A percentile compares a stretch with the other conserved stretches of the same genome.
Evolutionary conservation across 2,888 invertebrate genomes (phyloP).

Genomic region (Macropis europaea): DNA sequence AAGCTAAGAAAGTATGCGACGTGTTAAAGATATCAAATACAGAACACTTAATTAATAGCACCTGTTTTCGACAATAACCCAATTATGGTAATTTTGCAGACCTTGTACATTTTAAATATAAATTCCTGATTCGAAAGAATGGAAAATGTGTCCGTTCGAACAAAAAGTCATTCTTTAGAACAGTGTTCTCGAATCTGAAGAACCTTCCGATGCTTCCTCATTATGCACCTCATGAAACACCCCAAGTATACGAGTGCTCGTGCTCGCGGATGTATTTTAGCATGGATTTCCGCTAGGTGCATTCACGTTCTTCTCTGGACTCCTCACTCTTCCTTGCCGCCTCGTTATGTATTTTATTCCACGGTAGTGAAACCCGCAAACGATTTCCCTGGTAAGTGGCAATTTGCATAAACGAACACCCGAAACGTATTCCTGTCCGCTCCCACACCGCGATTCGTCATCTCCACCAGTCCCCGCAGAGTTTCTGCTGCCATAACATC

Average conservation of each 20-base stretch:
- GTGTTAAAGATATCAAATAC: too few species aligned
- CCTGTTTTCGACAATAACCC: too few species aligned
- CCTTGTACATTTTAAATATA: too few species aligned
- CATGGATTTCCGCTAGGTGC: constrained; percentile 6
- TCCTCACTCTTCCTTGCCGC: constrained; percentile 25
- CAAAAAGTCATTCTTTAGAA: neutral
- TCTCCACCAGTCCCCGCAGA: constrained; percentile 31
- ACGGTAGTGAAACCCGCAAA: constrained; percentile 36
- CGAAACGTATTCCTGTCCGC: constrained; percentile 52
- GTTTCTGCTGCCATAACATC: constrained; percentile 48
- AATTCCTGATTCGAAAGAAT: too few species aligned
- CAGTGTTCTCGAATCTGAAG: neutral
- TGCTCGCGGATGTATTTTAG: constrained; percentile 13
- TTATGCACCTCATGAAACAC: constrained; percentile 30
- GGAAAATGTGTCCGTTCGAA: neutral
- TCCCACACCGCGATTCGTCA: constrained; percentile 59
- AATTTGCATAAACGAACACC: constrained; percentile 67
- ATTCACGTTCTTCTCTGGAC: constrained; percentile 13
- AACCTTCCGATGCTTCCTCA: constrained; percentile 8
- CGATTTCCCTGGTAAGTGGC: constrained; percentile 62
- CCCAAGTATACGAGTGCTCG: neutral
- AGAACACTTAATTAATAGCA: too few species aligned
- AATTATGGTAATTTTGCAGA: too few species aligned
- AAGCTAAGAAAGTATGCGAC: too few species aligned
- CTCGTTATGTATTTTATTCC: constrained; percentile 60